phyloP scores from a whole-genome alignment of 2,797 vertebrate species.

The Numenius phaeopus region DNA sequence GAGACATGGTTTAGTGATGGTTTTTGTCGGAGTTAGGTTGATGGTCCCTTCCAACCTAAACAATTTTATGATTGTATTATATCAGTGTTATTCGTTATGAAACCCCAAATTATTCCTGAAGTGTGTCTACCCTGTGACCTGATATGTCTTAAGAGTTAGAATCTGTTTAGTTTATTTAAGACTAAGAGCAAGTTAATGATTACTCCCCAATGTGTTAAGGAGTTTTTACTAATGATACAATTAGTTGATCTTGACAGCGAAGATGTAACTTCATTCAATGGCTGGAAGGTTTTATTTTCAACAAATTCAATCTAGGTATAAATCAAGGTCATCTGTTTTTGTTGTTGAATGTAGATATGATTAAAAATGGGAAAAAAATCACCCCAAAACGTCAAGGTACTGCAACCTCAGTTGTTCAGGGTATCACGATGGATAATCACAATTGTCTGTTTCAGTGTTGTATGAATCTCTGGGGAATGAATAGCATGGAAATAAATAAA shows the following conservation, averaged over 20 bases:
- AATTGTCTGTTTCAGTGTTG: background rate
- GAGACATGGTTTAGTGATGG: too few species aligned
- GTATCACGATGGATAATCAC: background rate
- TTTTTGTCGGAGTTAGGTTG: too few species aligned
- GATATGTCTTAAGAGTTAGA: background rate
- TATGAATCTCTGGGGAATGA: background rate
- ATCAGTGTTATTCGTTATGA: background rate
- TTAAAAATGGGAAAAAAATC: background rate
- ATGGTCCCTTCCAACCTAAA: too few species aligned
- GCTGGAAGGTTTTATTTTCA: background rate
- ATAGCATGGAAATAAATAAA: background rate
- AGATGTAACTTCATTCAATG: background rate
- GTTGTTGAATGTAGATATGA: background rate
- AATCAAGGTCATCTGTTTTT: background rate
- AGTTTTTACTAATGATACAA: background rate
- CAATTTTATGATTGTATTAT: too few species aligned
- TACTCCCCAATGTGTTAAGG: background rate
- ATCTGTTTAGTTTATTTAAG: background rate
- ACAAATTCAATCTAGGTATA: background rate
- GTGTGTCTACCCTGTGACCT: background rate
- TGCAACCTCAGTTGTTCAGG: background rate
- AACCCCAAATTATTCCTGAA: background rate
- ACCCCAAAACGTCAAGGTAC: background rate
- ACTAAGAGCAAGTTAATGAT: background rate
- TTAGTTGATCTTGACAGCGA: background rate